Evolutionary conservation across 2,113 vertebrate species (phyloP), one percentile per base, ranked within the genome.

Genomic region (Takifugu bimaculatus): DNA sequence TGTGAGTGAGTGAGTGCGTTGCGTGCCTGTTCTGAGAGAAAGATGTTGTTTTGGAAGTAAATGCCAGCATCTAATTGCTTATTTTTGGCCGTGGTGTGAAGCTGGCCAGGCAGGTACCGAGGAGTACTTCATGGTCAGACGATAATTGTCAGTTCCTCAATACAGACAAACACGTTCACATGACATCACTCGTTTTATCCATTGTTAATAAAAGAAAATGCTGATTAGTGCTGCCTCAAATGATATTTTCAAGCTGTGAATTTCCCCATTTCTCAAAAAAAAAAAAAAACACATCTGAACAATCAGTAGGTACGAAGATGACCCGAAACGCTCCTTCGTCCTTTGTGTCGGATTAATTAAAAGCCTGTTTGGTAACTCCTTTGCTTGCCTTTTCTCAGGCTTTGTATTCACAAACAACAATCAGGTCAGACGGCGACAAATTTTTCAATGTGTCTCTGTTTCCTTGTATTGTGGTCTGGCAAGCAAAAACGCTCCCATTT

Each of bases 401-500:
- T 64, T 54, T 73, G 70, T 55, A 65, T 65, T 60, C 32, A 58
- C 54, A 72, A 79, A 76, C 70, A 77, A 57, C 70, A 78, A 73
- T 80, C 49, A 54, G 43, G 44, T 63, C 75, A 72, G 79, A 73
- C 70, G 39, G 63, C 58, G 55, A 79, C 63, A 61, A 35, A 59
- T 61, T 68, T 71, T 51, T 52, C 60, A 71, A 77, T 32, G 58
- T 58, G 57, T 79, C 60, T 72, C 65, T 65, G 35, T 70, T 63
- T 82, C 57, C 64, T 66, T 51, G 13, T 60, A 67, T 43, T 83
- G 80, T 56, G 81, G 80, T 78, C 65, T 85, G 79, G 82, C 75
- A 50, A 48, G 43, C 7, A 2, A 57, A 53, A 53, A 50, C 15
- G 3, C 63, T 73, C 52, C 69, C 58, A 76, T 82, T 63, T 75